phyloP scores from a whole-genome alignment of 2,888 invertebrate genomes.

The Anticlea derivata region DNA sequence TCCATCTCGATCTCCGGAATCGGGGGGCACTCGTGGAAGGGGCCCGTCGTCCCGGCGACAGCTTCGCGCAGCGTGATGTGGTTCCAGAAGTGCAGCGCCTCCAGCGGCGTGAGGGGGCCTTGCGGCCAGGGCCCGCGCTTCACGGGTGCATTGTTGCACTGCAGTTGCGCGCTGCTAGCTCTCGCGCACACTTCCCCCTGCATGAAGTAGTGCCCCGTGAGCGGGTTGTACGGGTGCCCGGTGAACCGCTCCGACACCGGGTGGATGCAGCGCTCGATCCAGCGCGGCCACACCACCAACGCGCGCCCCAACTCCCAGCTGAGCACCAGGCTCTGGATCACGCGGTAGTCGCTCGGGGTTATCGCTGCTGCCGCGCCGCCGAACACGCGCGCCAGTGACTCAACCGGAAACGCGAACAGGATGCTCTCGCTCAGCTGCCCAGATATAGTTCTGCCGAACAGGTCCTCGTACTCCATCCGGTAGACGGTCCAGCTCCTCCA shows the following conservation, averaged over 20 bases:
- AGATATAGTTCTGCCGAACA: background rate
- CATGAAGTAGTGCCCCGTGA: background rate
- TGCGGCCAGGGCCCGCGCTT: background rate
- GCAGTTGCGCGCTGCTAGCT: background rate
- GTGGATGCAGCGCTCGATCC: background rate
- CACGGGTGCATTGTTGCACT: background rate
- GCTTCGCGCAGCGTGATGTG: background rate
- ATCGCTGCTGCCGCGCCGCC: background rate
- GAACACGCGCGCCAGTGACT: background rate
- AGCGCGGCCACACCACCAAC: background rate
- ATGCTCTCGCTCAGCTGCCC: background rate
- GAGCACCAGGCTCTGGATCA: background rate
- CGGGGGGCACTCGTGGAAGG: background rate
- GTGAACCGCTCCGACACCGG: background rate
- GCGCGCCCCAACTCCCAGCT: background rate
- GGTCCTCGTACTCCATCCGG: background rate
- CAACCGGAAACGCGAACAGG: background rate
- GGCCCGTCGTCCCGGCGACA: background rate
- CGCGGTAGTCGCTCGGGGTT: background rate
- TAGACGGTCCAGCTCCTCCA: background rate
- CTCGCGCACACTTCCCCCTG: background rate
- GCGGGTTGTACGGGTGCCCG: too few species aligned
- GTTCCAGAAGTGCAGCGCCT: background rate
- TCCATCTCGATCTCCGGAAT: background rate
- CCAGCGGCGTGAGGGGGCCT: background rate